Evolutionary conservation across 2,888 invertebrate species (phyloP), one percentile per base, ranked within the genome.

Genomic region (Strigamia transsilvanica): DNA sequence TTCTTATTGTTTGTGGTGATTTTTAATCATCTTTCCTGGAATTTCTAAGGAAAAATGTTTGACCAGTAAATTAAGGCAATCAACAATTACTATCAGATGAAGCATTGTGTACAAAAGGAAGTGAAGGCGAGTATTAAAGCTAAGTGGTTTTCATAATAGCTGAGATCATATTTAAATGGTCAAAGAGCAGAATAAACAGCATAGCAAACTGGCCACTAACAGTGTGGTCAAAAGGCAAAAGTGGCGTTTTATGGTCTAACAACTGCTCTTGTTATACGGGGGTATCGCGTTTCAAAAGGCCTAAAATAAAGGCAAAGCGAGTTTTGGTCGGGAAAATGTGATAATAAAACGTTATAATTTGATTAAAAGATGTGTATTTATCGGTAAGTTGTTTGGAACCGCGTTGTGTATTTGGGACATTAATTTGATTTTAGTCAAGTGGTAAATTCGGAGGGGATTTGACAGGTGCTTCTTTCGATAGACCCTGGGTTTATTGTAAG

Each of bases 101-200:
- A 3, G 46, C 46, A 46, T 46, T 46, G 46, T 46, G 13, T 46
- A 21, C 21, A 66, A 66, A 18, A 66, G 61, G 15, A 46, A 46
- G 15, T 66, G 21, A 23, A 66, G 61, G 61, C 21, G 23, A 66
- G 18, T 66, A 66, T n/a, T 66, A 66, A 51, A 18, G 23, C 61
- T 66, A 66, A 66, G 61, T 66, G 61, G 21, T 23, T 66, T 21
- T 66, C 61, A 66, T 66, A 66, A 66, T 23, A 66, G 23, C 21
- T 18, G 61, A 23, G 61, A 66, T 66, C 21, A 66, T 66, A 66
- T 15, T 66, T 66, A 66, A 66, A 23, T 21, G 18, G 61, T 12
- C 61, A 66, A 66, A 66, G 61, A 66, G 61, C 21, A 66, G 12
- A 66, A 66, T 66, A 66, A 66, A 66, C 23, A 66, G 61, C 61